phyloP scores from a whole-genome alignment of 2,888 invertebrate species.

The Venustoraphidia nigricollis region DNA sequence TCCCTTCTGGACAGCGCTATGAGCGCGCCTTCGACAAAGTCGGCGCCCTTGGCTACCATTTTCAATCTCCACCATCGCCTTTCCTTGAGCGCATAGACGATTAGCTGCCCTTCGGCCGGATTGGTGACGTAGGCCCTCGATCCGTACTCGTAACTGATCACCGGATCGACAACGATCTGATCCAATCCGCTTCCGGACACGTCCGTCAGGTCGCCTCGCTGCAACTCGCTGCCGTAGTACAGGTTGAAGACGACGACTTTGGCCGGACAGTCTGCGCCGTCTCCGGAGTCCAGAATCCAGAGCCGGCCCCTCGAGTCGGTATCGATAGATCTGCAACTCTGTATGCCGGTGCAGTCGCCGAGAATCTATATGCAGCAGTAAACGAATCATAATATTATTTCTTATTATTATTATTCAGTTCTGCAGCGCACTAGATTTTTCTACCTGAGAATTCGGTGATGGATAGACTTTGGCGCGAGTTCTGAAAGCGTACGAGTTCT shows the following conservation, averaged over 20 bases:
- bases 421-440: constrained; percentile 1
- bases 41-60: constrained; percentile 12
- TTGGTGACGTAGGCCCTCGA: constrained; percentile 25
- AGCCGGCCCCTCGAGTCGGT: constrained; percentile 26
- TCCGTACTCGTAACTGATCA: constrained; percentile 13
- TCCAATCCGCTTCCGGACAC: constrained; percentile 18
- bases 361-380: constrained; percentile 13
- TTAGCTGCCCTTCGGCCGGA: constrained; percentile 17
- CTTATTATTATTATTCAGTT: too few species aligned
- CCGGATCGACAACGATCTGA: constrained; percentile 22
- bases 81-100: constrained; percentile 19
- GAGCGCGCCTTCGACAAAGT: constrained; percentile 18
- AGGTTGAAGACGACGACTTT: constrained; percentile 28
- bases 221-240: constrained; percentile 18
- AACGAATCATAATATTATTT: constrained; percentile 9
- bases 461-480: not conserved
- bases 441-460: constrained; percentile 11
- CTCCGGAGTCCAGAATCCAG: constrained; percentile 30
- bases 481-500: constrained; percentile 7
- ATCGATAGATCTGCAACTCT: constrained; percentile 25
- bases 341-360: constrained; percentile 21
- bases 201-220: constrained; percentile 14
- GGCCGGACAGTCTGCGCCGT: constrained; percentile 19
- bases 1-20: constrained; percentile 22
- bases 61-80: constrained; percentile 22